Conservation (phyloP, 2,797 vertebrate genomes). For the Cossypha caffra region DNA sequence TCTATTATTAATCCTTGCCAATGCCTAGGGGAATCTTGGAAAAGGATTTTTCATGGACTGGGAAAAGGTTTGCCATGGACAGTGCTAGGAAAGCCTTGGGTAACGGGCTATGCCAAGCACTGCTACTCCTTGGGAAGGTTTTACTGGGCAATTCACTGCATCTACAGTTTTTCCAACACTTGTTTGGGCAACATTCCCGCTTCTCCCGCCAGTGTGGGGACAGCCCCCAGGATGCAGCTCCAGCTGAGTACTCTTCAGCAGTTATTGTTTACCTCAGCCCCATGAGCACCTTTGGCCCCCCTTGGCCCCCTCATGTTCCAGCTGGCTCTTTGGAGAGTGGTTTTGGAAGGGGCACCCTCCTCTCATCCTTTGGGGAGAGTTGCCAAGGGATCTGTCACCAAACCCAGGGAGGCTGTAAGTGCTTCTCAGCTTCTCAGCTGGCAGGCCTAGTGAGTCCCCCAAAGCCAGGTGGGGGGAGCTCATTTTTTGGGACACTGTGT, state of each 20-base stretch:
- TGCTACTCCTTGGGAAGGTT: neutral
- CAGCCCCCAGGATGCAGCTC: neutral
- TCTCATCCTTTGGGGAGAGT: fast-evolving
- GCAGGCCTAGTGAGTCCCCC: fast-evolving
- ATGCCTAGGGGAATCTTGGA: neutral
- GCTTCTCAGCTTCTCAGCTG: neutral
- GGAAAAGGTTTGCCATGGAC: neutral
- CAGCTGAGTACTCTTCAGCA: neutral
- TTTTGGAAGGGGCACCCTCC: neutral
- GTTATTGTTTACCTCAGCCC: neutral
- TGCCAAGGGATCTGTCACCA: neutral
- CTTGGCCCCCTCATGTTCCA: neutral
- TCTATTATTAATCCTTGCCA: neutral
- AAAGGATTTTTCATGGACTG: neutral
- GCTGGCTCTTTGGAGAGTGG: neutral
- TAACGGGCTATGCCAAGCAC: neutral
- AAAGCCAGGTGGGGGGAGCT: fast-evolving
- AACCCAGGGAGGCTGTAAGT: neutral
- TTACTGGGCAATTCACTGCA: neutral
- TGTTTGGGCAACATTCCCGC: fast-evolving
- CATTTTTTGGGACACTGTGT: fast-evolving
- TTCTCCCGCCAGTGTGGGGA: fast-evolving
- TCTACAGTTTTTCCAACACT: neutral
- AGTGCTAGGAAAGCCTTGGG: neutral
- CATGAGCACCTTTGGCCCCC: fast-evolving